Base-by-base conservation (phyloP, 2,888 invertebrate species). In the Cantharis nigra region DNA sequence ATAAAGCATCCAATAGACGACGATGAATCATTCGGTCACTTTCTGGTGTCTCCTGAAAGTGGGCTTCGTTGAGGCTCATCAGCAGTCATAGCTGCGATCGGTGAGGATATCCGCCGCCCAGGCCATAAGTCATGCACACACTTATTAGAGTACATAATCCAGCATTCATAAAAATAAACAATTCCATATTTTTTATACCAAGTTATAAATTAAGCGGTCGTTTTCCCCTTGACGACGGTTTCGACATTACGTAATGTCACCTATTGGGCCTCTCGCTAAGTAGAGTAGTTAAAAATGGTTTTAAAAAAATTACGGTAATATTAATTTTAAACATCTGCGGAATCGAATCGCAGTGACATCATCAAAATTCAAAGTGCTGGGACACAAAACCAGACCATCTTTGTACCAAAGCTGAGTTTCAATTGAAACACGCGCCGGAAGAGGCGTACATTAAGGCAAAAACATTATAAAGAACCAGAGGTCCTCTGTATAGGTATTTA, bases 91-190 rank as follows among this genome's bases (percentile, higher is more conserved):
- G 80, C 82, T 81, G 82, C 84, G 82, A 82, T 83, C 82, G 80
- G 81, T 83, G 82, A 85, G 85, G 85, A 85, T 85, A 85, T 85
- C 85, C 85, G 85, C 84, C 83, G 83, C 83, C 82, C 82, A 83
- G 80, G 71, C 80, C 69, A 69, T 74, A 72, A 71, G 78, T 79
- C 80, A 80, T 80, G 81, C 79, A 77, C 79, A 79, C 78, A 74
- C 78, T 80, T 80, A 81, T 71, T 80, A 77, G 80, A 80, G 80
- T 80, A 79, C 63, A 49, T 49, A 49, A 73, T 78, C 74, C 74
- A 62, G 33, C 74, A 26, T 67, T 72, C 65, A 77, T 77, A 63
- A 65, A 64, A 73, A 77, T 71, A 28, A 65, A 74, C 49, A 49
- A 49, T 49, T 76, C 63, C 62, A 63, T 69, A 63, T 73, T 73